Conservation (phyloP, 2,797 vertebrate genomes). For the Silurus lanzhouensis region DNA sequence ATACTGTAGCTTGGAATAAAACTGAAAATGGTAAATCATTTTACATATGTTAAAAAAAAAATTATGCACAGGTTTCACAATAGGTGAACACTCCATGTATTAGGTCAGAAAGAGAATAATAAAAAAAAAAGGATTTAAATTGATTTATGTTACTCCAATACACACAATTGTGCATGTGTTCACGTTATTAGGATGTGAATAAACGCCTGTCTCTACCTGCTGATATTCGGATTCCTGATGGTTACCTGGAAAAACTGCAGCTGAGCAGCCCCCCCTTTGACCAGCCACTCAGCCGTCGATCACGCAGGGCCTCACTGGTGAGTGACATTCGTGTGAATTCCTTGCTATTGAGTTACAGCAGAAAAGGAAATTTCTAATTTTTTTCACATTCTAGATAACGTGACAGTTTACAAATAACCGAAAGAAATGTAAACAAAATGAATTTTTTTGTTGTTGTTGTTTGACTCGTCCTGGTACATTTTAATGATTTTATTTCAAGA, state of each 20-base stretch:
- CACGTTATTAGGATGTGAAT: constrained; percentile 65
- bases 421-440: not conserved
- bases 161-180: not conserved
- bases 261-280: constrained; percentile 92
- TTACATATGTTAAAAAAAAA: not conserved
- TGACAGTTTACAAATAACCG: no score
- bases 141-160: not conserved
- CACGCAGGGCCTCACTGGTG: constrained; percentile 84
- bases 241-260: constrained; percentile 95
- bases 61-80: not conserved
- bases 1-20: not conserved
- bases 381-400: no score
- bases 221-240: constrained; percentile 96
- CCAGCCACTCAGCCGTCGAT: constrained; percentile 89
- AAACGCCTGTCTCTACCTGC: constrained; percentile 95
- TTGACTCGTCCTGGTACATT: not conserved
- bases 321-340: constrained; percentile 52
- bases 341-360: not conserved
- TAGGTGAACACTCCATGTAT: not conserved
- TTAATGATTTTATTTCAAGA: not conserved
- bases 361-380: not conserved
- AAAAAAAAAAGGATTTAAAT: not conserved
- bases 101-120: not conserved
- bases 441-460: not conserved
- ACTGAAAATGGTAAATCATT: not conserved